Evolutionary conservation across 2,113 vertebrate species (phyloP).

Genomic region (Clarias macrocephalus): DNA sequence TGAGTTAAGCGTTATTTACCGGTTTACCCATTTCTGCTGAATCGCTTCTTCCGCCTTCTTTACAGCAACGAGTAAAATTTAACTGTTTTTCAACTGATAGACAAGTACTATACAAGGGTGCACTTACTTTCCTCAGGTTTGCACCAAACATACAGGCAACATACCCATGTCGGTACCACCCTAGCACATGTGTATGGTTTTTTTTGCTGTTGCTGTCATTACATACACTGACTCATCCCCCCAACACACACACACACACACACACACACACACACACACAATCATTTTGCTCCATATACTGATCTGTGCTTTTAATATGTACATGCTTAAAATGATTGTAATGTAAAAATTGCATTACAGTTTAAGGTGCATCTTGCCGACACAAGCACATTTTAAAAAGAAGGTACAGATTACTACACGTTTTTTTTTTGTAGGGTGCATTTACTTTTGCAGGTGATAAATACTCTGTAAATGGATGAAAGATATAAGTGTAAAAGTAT

Average conservation of each 20-base stretch:
- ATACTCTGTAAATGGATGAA: neutral
- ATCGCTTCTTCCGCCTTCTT: neutral
- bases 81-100: neutral
- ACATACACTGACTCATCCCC: neutral
- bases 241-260: neutral
- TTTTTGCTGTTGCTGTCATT: neutral
- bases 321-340: neutral
- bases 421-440: neutral
- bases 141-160: neutral
- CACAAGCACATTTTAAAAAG: neutral
- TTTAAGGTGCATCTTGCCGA: too few relatives aligned
- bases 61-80: neutral
- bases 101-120: neutral
- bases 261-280: too few relatives aligned
- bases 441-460: neutral
- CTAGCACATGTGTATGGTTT: neutral
- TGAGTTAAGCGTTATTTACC: neutral
- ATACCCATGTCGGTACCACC: neutral
- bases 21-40: neutral
- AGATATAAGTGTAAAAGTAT: neutral
- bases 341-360: neutral
- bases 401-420: neutral
- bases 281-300: too few relatives aligned
- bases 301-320: neutral
- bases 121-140: neutral